A percentile compares a stretch with the other conserved stretches of the same genome.
These are phyloP conservation scores for Caenorhabditis sp. DNA, from an alignment of 2,888 invertebrate genomes.

Conservation along the genomic window DNA sequence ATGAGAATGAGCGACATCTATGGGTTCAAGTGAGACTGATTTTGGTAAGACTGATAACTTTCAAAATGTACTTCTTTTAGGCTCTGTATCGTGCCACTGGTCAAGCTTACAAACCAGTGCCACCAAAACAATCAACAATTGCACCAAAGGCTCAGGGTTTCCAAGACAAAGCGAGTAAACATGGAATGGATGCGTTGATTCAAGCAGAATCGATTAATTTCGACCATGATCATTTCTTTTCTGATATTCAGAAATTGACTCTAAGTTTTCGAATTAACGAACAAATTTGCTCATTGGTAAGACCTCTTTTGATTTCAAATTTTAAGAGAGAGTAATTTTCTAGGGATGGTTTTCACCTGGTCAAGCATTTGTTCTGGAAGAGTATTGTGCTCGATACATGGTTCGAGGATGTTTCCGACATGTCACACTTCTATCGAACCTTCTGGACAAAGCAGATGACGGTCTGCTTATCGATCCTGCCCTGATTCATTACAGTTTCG, in stretches of 20 bases:
- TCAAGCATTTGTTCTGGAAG: constrained; percentile 96
- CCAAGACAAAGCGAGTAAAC: constrained; percentile 89
- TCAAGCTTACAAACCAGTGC: constrained; percentile 97
- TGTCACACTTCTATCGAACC: constrained; percentile 91
- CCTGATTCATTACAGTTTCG: constrained; percentile 97
- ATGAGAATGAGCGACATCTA: constrained; percentile 94
- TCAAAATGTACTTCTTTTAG: constrained; percentile 11
- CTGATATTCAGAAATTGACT: constrained; percentile 87
- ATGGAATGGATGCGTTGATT: constrained; percentile 99
- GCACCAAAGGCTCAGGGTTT: constrained; percentile 67
- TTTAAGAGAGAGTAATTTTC: constrained; percentile 6
- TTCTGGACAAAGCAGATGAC: constrained; percentile 81
- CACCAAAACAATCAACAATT: constrained; percentile 76
- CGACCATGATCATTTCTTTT: constrained; percentile 92
- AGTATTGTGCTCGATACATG: constrained; percentile 95
- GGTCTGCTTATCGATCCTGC: constrained; percentile 96
- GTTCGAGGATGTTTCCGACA: constrained; percentile 92
- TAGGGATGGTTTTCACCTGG: constrained; percentile 99
- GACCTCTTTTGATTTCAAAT: too few species aligned
- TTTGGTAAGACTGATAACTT: constrained; percentile 8
- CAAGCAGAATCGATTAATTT: constrained; percentile 98
- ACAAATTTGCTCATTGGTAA: constrained; percentile 97
- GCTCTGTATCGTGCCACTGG: constrained; percentile 99
- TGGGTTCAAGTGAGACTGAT: constrained; percentile 84
- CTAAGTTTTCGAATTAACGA: constrained; percentile 94